Conservation (phyloP, 2,113 vertebrate species). For the Cervus canadensis region DNA sequence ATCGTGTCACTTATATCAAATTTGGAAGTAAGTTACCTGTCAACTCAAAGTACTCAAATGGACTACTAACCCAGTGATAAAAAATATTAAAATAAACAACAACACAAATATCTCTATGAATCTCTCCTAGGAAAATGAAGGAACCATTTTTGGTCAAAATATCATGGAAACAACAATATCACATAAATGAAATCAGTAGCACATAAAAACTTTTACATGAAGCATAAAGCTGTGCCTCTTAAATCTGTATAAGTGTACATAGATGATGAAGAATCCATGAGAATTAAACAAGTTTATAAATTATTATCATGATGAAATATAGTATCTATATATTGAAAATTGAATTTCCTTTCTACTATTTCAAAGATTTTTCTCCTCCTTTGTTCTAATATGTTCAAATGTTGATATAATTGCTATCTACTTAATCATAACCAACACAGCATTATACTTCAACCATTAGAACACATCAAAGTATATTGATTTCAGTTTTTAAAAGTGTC, state of each 20-base stretch:
- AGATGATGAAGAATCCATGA: neutral
- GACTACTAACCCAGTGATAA: neutral
- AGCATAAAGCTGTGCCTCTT: neutral
- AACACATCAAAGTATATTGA: neutral
- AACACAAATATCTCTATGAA: neutral
- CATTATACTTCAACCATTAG: neutral
- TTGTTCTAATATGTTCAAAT: neutral
- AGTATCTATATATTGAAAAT: neutral
- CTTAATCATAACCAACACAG: neutral
- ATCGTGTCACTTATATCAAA: neutral
- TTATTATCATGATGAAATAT: neutral
- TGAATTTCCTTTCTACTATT: neutral
- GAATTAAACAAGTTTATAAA: neutral
- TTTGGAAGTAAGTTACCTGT: neutral
- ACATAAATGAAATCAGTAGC: neutral
- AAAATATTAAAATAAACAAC: neutral
- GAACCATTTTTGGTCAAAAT: neutral
- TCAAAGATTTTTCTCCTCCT: neutral
- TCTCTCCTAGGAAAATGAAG: neutral
- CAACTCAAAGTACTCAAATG: neutral
- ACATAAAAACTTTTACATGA: neutral
- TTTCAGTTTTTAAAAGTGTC: neutral
- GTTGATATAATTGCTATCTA: neutral
- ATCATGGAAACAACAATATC: neutral
- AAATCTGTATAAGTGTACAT: neutral